Evolutionary conservation across 2,888 invertebrate species (phyloP).

Genomic region (Drosophila quinaria): DNA sequence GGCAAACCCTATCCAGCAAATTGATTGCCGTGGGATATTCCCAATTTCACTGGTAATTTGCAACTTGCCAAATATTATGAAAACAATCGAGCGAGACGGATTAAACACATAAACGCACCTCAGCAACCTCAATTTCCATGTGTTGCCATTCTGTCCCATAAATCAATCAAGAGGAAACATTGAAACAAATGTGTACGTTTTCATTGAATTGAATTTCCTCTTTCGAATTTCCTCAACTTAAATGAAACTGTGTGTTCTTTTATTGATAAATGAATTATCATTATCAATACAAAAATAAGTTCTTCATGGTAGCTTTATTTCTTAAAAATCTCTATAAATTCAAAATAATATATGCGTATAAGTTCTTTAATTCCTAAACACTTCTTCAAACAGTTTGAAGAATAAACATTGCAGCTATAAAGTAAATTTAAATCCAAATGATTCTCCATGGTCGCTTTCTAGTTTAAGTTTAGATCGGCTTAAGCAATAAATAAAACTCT

Average conservation of each 20-base stretch:
- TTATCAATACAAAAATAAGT: not conserved
- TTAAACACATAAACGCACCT: conserved; percentile 15
- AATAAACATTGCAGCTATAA: not conserved
- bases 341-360: not conserved
- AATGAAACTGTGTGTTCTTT: not conserved
- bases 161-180: conserved; percentile 25
- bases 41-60: conserved; percentile 12
- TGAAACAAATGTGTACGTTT: conserved; percentile 6
- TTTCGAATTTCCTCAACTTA: not conserved
- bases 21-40: conserved; percentile 21
- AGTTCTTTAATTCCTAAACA: not conserved
- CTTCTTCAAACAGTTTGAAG: not conserved
- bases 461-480: not conserved
- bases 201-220: conserved; percentile 5
- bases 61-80: conserved; percentile 28
- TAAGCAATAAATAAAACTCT: not conserved
- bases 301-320: not conserved
- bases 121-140: conserved; percentile 2
- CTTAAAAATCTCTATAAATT: not conserved
- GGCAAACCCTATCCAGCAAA: conserved; percentile 12
- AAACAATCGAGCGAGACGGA: conserved; percentile 1
- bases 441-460: conserved; percentile 2
- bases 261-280: too few species aligned
- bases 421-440: not conserved
- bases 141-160: conserved; percentile 14